A percentile compares a stretch with the other conserved stretches of the same genome.
phyloP scores from a whole-genome alignment of 1,140 invertebrate species.

The Agraylea sexmaculata region DNA sequence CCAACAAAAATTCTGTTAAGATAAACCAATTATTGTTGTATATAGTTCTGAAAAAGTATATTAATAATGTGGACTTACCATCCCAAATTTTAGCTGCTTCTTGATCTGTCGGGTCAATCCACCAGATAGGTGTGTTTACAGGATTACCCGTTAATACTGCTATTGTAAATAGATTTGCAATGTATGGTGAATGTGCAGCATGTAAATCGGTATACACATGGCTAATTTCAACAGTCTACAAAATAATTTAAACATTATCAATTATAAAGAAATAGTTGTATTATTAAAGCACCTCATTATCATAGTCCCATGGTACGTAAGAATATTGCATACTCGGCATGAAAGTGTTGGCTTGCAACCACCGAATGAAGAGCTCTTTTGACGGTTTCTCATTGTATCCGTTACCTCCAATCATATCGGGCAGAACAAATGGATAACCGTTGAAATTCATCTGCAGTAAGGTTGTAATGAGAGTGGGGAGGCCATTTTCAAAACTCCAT shows the following conservation, averaged over 20 bases:
- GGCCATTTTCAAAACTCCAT: constrained; percentile 56
- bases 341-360: constrained; percentile 62
- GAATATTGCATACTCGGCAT: constrained; percentile 70
- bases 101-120: constrained; percentile 50
- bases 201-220: constrained; percentile 47
- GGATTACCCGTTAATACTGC: constrained; percentile 44
- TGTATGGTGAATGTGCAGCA: constrained; percentile 36
- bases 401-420: constrained; percentile 76
- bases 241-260: neutral
- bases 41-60: neutral
- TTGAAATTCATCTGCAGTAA: constrained; percentile 54
- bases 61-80: constrained; percentile 11
- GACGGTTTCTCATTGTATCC: constrained; percentile 42
- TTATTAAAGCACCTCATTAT: constrained; percentile 39
- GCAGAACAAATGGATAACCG: constrained; percentile 63
- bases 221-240: constrained; percentile 18
- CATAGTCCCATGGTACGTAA: constrained; percentile 62
- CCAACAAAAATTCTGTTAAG: constrained; percentile 54
- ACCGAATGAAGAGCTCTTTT: constrained; percentile 61
- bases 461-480: constrained; percentile 54
- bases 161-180: constrained; percentile 39
- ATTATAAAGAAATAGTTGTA: neutral
- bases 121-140: constrained; percentile 64
- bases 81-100: constrained; percentile 17
- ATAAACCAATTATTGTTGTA: constrained; percentile 1